Percentiles rank a stretch among this genome's conserved stretches.
These are phyloP conservation scores for Clytia hemisphaerica DNA, from an alignment of 30 jellyfish, hydroid and myxozoan genomes.

Conservation along the genomic window DNA sequence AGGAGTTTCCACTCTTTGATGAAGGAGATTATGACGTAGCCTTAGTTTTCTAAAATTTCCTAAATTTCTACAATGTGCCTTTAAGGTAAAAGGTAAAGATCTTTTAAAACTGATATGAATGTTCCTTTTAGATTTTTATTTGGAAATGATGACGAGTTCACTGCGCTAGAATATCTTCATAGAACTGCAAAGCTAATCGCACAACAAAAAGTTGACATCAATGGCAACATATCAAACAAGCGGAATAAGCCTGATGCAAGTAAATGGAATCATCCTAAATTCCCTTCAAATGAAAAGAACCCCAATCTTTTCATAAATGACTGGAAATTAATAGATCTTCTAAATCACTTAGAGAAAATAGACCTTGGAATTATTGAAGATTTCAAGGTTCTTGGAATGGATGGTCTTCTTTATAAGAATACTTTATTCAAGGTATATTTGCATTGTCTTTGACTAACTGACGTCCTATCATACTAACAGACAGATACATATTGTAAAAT, in stretches of 20 bases:
- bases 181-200: background rate
- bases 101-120: no score
- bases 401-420: background rate
- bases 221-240: constrained; percentile 13
- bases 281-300: background rate
- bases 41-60: no score
- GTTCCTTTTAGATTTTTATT: constrained; percentile 4
- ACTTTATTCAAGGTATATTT: background rate
- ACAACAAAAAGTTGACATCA: constrained; percentile 1
- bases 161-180: constrained; percentile 14
- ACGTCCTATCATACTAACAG: no score
- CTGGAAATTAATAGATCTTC: background rate
- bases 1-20: no score
- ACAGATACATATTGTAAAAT: no score
- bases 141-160: constrained; percentile 14
- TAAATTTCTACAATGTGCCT: no score
- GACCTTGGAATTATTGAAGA: background rate
- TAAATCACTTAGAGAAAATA: background rate
- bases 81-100: no score
- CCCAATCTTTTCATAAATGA: no score
- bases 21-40: no score
- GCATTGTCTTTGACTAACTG: no score
- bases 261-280: constrained; percentile 10
- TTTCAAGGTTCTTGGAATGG: constrained; percentile 5
- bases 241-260: background rate